Percentiles rank a stretch among this genome's conserved stretches.
phyloP scores from a whole-genome alignment of 1,140 invertebrate genomes.

The Harpegnathos saltator region DNA sequence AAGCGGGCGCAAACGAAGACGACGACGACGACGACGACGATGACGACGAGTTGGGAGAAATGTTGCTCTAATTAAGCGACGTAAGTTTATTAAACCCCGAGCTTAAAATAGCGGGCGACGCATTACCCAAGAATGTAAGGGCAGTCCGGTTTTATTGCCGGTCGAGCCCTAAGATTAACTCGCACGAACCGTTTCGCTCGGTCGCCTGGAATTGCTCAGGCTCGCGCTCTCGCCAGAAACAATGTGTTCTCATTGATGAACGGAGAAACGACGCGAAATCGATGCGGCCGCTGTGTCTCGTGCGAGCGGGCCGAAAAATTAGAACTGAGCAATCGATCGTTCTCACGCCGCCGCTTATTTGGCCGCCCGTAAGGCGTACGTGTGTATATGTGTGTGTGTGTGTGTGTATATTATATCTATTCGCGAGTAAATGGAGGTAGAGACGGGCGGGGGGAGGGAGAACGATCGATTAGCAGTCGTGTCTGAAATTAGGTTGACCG shows the following conservation, averaged over 20 bases:
- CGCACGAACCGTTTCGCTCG: conserved; percentile 63
- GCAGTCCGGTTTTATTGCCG: conserved; percentile 82
- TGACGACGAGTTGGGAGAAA: conserved; percentile 63
- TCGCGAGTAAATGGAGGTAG: conserved; percentile 36
- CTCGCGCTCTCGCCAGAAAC: conserved; percentile 13
- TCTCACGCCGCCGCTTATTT: conserved; percentile 45
- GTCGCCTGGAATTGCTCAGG: conserved; percentile 32
- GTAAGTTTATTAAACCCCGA: conserved; percentile 81
- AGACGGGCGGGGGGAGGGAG: conserved; percentile 17
- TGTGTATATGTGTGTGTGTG: background rate
- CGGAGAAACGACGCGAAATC: conserved; percentile 42
- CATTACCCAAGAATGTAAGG: conserved; percentile 84
- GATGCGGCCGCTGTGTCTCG: conserved; percentile 1
- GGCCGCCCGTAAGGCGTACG: conserved; percentile 28
- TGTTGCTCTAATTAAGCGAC: conserved; percentile 81
- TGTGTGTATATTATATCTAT: conserved; percentile 1
- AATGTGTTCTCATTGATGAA: conserved; percentile 47
- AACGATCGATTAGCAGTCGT: conserved; percentile 71
- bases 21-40: conserved; percentile 44
- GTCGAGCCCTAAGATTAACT: conserved; percentile 79
- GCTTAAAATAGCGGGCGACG: conserved; percentile 84
- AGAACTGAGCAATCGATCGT: conserved; percentile 61
- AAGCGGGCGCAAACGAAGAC: conserved; percentile 53
- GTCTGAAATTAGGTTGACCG: conserved; percentile 74
- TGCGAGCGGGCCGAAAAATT: conserved; percentile 57